A percentile compares a stretch with the other conserved stretches of the same genome.
phyloP scores from a whole-genome alignment of 2,113 vertebrate species.

The Otocyon megalotis region DNA sequence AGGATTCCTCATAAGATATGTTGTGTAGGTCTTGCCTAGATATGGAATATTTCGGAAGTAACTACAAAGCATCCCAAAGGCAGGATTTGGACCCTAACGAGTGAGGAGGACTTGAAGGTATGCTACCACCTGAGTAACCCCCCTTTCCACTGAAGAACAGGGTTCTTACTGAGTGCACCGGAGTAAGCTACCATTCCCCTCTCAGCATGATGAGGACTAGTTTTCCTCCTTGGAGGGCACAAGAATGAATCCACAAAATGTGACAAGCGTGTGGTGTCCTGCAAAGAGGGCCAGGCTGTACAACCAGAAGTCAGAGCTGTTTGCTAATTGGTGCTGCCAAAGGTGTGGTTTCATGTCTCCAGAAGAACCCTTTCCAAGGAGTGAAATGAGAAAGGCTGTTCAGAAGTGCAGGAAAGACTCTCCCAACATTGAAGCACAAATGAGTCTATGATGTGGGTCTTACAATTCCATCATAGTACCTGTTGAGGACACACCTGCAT shows the following conservation, averaged over 20 bases:
- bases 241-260: neutral
- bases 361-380: too few species aligned
- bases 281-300: neutral
- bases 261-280: fast-evolving
- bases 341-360: too few species aligned
- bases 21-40: neutral
- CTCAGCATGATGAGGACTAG: fast-evolving
- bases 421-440: too few species aligned
- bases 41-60: neutral
- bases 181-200: neutral
- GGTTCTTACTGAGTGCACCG: fast-evolving
- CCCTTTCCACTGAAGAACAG: neutral
- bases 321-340: too few species aligned
- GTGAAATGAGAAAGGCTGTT: neutral
- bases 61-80: fast-evolving
- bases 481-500: neutral
- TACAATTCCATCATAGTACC: neutral
- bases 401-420: neutral
- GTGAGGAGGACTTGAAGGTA: neutral
- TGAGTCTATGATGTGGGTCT: too few species aligned
- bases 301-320: neutral
- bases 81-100: fast-evolving
- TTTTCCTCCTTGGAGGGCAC: neutral
- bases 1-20: neutral
- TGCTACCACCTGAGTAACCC: fast-evolving